Evolutionary conservation across 2,888 invertebrate genomes (phyloP).

Genomic region (Agrochola litura): DNA sequence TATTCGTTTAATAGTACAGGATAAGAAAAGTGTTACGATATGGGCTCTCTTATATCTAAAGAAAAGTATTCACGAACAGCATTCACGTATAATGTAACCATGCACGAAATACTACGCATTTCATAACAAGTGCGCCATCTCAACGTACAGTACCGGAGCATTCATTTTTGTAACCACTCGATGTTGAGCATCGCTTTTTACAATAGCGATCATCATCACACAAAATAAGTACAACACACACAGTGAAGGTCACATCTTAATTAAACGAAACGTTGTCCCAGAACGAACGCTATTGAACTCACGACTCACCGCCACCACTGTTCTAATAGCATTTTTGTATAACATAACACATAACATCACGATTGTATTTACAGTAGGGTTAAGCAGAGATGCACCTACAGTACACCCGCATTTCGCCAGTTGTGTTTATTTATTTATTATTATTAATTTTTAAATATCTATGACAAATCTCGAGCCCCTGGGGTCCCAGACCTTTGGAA

Average conservation of each 20-base stretch:
- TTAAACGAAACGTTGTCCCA: background rate
- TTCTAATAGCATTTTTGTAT: background rate
- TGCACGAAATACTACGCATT: background rate
- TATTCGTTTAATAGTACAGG: no score
- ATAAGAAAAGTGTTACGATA: background rate
- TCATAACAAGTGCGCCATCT: background rate
- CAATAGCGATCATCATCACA: background rate
- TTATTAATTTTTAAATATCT: no score
- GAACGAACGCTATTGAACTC: background rate
- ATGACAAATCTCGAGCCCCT: no score
- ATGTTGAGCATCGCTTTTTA: background rate
- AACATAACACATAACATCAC: no score
- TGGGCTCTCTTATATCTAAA: no score
- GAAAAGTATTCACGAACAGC: background rate
- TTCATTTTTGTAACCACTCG: background rate
- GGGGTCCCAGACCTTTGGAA: no score
- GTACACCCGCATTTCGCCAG: no score
- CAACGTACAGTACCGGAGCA: background rate
- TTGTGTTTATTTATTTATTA: no score
- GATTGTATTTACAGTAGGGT: no score
- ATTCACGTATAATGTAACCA: background rate
- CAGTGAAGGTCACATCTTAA: background rate
- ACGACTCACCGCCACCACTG: no score
- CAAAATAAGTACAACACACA: background rate
- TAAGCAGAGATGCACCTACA: no score